phyloP scores from a whole-genome alignment of 1,140 invertebrate species.

The Tetranychus cinnabarinus region DNA sequence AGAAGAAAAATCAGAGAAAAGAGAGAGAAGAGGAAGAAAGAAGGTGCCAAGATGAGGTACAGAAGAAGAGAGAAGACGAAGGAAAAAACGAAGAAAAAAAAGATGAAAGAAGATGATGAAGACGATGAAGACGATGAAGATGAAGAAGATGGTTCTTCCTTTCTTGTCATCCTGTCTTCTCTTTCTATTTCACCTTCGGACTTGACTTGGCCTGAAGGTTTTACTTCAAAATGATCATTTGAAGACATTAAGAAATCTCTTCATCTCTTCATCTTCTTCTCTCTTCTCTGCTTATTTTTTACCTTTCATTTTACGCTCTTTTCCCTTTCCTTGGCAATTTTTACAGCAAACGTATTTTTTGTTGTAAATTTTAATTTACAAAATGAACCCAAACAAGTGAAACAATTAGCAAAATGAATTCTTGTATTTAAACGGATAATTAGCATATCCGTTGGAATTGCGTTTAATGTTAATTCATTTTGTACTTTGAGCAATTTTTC shows the following conservation, averaged over 20 bases:
- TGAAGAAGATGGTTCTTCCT: not conserved
- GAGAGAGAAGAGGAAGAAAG: not conserved
- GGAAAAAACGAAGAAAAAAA: not conserved
- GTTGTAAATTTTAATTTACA: too few species aligned
- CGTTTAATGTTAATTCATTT: too few species aligned
- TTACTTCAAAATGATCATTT: too few species aligned
- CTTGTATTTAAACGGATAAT: too few species aligned
- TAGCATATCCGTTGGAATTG: too few species aligned
- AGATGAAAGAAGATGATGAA: not conserved
- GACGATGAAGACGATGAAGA: not conserved
- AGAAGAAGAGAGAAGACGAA: not conserved
- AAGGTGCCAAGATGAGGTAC: not conserved
- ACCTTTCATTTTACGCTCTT: not conserved
- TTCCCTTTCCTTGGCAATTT: conserved; percentile 3
- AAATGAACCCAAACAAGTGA: too few species aligned
- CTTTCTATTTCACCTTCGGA: not conserved
- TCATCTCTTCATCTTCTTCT: not conserved
- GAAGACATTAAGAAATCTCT: not conserved
- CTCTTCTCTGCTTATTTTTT: conserved; percentile 1
- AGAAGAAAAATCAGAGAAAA: too few species aligned
- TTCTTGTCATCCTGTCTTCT: conserved; percentile 3
- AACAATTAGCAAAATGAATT: too few species aligned
- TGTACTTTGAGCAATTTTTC: too few species aligned
- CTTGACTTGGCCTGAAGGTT: too few species aligned
- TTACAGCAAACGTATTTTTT: not conserved